These are phyloP conservation scores for Gopherus flavomarginatus DNA, from an alignment of 2,113 vertebrate species.

Conservation along the genomic window DNA sequence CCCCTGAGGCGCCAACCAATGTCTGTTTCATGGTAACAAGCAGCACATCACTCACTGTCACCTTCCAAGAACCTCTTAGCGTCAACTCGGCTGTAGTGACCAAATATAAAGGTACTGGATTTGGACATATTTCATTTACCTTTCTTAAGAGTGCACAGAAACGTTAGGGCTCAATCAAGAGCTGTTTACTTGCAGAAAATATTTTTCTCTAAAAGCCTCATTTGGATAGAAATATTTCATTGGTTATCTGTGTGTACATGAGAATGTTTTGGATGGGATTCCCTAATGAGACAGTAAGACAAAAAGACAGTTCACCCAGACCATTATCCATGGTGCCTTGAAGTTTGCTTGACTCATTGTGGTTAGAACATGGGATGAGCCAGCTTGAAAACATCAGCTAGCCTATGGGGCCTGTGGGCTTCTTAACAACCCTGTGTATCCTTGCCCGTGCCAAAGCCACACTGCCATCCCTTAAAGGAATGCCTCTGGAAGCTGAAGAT, in stretches of 20 bases:
- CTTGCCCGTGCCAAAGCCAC: constrained; percentile 67
- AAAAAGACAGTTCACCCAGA: constrained; percentile 17
- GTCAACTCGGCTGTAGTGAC: constrained; percentile 94
- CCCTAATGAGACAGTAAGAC: neutral
- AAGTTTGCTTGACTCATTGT: constrained; percentile 52
- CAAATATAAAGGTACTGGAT: constrained; percentile 91
- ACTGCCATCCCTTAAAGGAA: constrained; percentile 66
- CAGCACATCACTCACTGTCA: constrained; percentile 91
- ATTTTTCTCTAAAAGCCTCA: neutral
- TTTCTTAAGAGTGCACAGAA: neutral
- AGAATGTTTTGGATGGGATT: constrained; percentile 6
- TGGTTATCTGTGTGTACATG: neutral
- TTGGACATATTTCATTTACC: constrained; percentile 28
- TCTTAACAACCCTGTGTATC: constrained; percentile 59
- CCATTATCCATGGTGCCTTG: constrained; percentile 54
- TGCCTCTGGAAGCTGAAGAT: constrained; percentile 68
- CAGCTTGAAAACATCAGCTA: constrained; percentile 62
- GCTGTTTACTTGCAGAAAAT: neutral
- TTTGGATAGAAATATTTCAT: constrained; percentile 17
- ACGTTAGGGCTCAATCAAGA: neutral
- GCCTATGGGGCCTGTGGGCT: constrained; percentile 70
- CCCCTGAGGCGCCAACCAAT: constrained; percentile 90
- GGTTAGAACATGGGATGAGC: constrained; percentile 66
- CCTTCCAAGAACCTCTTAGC: constrained; percentile 94
- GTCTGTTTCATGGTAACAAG: constrained; percentile 92